These are phyloP conservation scores for Pecten maximus DNA, from an alignment of 2,888 invertebrate species.

Conservation along the genomic window DNA sequence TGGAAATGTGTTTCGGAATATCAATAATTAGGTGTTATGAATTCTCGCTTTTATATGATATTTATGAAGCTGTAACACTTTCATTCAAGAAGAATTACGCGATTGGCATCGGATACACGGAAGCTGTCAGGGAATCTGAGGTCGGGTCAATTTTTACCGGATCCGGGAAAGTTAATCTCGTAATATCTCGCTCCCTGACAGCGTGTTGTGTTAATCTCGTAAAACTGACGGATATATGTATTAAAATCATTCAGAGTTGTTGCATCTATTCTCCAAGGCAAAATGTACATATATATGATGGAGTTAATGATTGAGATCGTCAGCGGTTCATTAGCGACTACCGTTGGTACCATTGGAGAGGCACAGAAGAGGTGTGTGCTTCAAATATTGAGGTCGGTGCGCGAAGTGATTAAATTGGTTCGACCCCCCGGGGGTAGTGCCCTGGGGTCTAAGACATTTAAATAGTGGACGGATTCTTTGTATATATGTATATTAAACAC, in stretches of 20 bases:
- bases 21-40: not conserved
- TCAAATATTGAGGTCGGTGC: not conserved
- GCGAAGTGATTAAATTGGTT: not conserved
- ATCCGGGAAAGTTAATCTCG: not conserved
- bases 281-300: not conserved
- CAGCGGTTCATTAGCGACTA: not conserved
- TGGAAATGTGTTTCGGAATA: not conserved
- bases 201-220: not conserved
- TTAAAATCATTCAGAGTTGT: not conserved
- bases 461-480: not conserved
- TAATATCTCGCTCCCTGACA: slow-evolving; percentile 3
- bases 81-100: not conserved
- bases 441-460: not conserved
- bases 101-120: not conserved
- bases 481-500: not conserved
- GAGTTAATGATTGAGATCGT: not conserved
- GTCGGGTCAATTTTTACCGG: not conserved
- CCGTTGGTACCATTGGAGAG: not conserved
- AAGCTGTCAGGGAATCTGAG: not conserved
- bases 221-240: slow-evolving; percentile 2
- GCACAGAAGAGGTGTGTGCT: not conserved
- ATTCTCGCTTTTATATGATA: too few relatives aligned
- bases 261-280: not conserved
- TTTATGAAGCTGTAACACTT: not conserved
- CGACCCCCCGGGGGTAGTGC: not conserved